Conservation (phyloP, 2,113 vertebrate species). For the Pedionomus torquatus region DNA sequence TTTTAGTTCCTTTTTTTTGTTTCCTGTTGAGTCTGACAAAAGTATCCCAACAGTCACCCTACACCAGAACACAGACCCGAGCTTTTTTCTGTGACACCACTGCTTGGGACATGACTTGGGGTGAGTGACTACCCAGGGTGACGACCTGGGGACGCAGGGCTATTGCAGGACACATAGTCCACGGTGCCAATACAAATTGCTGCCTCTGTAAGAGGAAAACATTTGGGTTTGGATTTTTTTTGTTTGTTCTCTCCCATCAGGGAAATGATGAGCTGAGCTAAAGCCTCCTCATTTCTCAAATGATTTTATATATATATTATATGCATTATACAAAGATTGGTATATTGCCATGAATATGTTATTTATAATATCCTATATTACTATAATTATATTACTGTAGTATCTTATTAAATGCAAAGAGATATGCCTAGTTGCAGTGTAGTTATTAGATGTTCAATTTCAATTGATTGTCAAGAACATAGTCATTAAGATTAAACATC, state of each 20-base stretch:
- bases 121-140: neutral
- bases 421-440: constrained; percentile 67
- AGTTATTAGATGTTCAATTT: constrained; percentile 80
- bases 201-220: neutral
- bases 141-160: neutral
- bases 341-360: constrained; percentile 45
- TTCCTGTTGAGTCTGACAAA: neutral
- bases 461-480: constrained; percentile 78
- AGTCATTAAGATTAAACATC: constrained; percentile 81
- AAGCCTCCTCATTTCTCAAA: constrained; percentile 22
- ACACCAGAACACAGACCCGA: neutral
- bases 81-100: neutral
- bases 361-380: constrained; percentile 55
- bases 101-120: neutral
- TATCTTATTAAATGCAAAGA: constrained; percentile 73
- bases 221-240: neutral
- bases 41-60: neutral
- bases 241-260: neutral
- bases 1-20: neutral
- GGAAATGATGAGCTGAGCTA: constrained; percentile 31
- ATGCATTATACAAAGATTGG: constrained; percentile 38
- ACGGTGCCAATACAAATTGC: neutral
- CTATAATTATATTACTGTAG: constrained; percentile 51
- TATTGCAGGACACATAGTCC: neutral
- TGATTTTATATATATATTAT: neutral